phyloP scores from a whole-genome alignment of 1,140 invertebrate genomes.

The Dendroctonus ponderosae region DNA sequence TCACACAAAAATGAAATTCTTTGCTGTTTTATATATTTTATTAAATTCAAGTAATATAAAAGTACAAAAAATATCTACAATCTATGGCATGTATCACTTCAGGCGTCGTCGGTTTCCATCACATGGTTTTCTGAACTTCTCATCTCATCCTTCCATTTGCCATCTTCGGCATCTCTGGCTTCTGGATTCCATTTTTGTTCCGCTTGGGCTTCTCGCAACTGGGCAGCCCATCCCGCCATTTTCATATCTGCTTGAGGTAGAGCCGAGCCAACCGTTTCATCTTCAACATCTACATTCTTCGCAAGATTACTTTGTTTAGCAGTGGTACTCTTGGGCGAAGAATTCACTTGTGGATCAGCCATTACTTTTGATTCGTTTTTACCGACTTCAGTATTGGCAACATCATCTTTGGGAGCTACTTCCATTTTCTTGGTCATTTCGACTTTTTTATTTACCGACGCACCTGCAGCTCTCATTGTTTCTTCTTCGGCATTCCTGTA shows the following conservation, averaged over 20 bases:
- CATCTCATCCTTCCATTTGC: too few species aligned
- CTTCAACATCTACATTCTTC: conserved; percentile 8
- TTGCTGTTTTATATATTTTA: too few species aligned
- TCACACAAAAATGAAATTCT: too few species aligned
- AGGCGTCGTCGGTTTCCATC: too few species aligned
- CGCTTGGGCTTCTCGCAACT: conserved; percentile 10
- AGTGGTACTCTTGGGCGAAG: not conserved
- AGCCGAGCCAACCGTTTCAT: conserved; percentile 14
- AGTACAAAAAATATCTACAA: too few species aligned
- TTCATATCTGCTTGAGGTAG: conserved; percentile 11
- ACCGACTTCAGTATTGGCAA: not conserved
- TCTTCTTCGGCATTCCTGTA: conserved; percentile 33
- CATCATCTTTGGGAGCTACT: conserved; percentile 31
- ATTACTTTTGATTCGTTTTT: not conserved
- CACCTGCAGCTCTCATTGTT: conserved; percentile 10
- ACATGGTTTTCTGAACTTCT: too few species aligned
- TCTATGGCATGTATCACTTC: too few species aligned
- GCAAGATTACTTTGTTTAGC: not conserved
- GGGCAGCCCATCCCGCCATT: not conserved
- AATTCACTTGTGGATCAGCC: not conserved
- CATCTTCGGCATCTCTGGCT: too few species aligned
- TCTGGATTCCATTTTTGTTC: not conserved
- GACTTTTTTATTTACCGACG: conserved; percentile 36
- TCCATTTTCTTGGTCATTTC: conserved; percentile 40
- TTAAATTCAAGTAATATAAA: too few species aligned